Conservation (phyloP, 1,140 invertebrate genomes). For the Euura lappo region DNA sequence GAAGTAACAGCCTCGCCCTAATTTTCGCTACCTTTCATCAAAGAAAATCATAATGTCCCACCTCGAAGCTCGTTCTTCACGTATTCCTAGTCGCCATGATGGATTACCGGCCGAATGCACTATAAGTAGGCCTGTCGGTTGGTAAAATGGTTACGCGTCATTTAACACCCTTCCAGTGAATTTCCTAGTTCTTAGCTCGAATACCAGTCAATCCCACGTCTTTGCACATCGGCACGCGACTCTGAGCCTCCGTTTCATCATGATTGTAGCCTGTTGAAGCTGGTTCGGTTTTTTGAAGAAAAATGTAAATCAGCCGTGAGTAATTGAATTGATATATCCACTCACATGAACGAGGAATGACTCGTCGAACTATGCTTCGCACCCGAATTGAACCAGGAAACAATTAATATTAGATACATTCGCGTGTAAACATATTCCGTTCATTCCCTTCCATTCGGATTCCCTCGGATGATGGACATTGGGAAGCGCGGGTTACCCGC, state of each 20-base stretch:
- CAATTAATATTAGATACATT: neutral
- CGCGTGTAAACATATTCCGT: neutral
- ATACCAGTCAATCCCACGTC: constrained; percentile 2
- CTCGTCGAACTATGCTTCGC: neutral
- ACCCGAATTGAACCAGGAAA: neutral
- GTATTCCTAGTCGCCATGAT: constrained; percentile 10
- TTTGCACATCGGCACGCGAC: neutral
- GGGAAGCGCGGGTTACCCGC: neutral
- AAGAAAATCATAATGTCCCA: neutral
- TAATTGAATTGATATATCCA: no score
- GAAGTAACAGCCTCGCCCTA: neutral
- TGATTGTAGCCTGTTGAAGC: no score
- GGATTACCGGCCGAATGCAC: constrained; percentile 17
- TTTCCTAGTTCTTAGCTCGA: constrained; percentile 22
- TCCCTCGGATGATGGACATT: constrained; percentile 1
- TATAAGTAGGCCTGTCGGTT: constrained; percentile 20
- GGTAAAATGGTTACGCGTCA: constrained; percentile 33
- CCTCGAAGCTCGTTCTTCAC: neutral
- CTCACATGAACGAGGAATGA: no score
- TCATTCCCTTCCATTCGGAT: neutral
- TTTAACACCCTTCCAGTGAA: constrained; percentile 36
- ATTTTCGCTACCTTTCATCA: neutral
- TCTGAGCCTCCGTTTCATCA: no score
- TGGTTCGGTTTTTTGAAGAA: no score
- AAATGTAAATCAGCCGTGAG: no score